Evolutionary conservation across 2,113 vertebrate species (phyloP).

Genomic region (Mesoclemmys tuberculata): DNA sequence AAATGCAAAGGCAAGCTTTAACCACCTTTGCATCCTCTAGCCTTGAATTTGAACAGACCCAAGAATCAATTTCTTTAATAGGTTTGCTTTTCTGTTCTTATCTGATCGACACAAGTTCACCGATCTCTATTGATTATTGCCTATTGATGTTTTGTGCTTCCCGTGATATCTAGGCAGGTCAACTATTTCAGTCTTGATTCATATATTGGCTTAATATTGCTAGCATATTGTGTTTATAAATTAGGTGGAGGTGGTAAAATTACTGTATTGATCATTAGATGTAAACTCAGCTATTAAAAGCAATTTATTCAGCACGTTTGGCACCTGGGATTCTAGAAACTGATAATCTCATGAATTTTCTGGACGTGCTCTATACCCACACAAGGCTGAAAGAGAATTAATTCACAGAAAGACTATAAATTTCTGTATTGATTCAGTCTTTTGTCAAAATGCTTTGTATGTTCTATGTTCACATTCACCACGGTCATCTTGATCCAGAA

Average conservation of each 20-base stretch:
- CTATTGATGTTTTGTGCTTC: not conserved
- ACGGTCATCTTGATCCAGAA: not conserved
- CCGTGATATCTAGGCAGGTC: not conserved
- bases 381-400: not conserved
- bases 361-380: not conserved
- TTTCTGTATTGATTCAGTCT: not conserved
- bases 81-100: not conserved
- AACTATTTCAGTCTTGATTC: not conserved
- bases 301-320: slow-evolving; percentile 30
- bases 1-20: too few species aligned
- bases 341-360: slow-evolving; percentile 34
- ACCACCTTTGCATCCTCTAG: too few species aligned
- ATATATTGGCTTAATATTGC: not conserved
- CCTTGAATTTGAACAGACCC: too few species aligned
- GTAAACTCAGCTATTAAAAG: not conserved
- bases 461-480: not conserved
- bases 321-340: not conserved
- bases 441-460: not conserved
- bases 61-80: too few species aligned
- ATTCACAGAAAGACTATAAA: not conserved
- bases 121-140: not conserved
- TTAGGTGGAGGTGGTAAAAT: not conserved
- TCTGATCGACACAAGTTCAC: not conserved
- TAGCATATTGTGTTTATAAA: not conserved
- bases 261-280: not conserved